phyloP scores from a whole-genome alignment of 2,797 vertebrate species.

The Muscicapa striata region DNA sequence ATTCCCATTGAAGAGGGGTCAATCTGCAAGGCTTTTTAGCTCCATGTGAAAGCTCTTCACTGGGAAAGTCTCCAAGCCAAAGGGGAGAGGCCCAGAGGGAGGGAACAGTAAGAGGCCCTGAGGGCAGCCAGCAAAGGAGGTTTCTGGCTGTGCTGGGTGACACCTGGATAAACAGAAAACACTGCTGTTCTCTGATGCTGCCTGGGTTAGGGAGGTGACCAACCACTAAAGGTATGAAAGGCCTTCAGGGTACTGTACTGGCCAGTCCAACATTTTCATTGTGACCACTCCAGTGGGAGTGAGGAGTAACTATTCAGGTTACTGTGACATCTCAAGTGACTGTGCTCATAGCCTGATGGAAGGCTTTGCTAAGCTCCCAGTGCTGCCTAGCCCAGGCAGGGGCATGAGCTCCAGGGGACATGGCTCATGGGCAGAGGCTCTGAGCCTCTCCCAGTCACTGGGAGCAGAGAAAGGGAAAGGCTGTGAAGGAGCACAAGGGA shows the following conservation, averaged over 20 bases:
- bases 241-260: background rate
- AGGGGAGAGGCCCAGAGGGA: slow-evolving; percentile 12
- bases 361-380: background rate
- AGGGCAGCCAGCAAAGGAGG: background rate
- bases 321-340: background rate
- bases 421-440: background rate
- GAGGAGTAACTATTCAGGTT: background rate
- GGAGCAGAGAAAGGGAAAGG: background rate
- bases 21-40: background rate
- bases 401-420: background rate
- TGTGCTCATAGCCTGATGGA: background rate
- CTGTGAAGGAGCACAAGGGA: background rate
- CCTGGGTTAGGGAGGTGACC: background rate
- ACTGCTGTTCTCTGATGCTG: background rate
- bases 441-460: background rate
- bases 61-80: slow-evolving; percentile 46
- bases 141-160: background rate
- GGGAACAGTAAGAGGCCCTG: background rate
- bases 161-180: background rate
- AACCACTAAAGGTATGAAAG: background rate
- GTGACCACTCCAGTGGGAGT: background rate
- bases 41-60: slow-evolving; percentile 27
- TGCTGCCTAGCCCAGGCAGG: background rate
- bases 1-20: background rate
- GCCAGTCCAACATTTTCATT: background rate